Conservation (phyloP, 2,888 invertebrate genomes). For the Escarpia spicata region DNA sequence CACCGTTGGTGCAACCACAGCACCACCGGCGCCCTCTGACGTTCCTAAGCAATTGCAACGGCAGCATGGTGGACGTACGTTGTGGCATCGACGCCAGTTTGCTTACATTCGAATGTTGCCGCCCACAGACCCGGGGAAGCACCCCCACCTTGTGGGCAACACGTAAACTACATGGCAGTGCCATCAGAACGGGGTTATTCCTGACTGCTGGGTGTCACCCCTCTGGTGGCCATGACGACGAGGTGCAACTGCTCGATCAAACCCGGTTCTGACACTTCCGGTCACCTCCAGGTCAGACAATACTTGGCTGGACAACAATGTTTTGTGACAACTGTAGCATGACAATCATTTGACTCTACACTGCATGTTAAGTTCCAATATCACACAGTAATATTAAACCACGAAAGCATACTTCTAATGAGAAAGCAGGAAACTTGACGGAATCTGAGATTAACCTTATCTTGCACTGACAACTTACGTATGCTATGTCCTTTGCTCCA, state of each 20-base stretch:
- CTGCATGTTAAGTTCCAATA: not conserved
- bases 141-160: not conserved
- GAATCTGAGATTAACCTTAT: no score
- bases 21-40: conserved; percentile 29
- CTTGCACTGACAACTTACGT: no score
- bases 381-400: not conserved
- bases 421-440: no score
- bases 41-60: conserved; percentile 41
- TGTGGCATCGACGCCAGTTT: conserved; percentile 34
- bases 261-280: conserved; percentile 28
- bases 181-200: conserved; percentile 14
- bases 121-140: not conserved
- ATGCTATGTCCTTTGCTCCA: no score
- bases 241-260: conserved; percentile 37
- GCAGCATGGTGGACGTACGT: conserved; percentile 44
- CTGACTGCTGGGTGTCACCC: conserved; percentile 18
- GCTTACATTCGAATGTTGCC: conserved; percentile 33
- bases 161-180: conserved; percentile 7
- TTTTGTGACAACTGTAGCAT: not conserved
- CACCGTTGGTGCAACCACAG: not conserved
- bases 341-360: not conserved
- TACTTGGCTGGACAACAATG: not conserved
- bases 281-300: conserved; percentile 1
- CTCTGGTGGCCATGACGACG: conserved; percentile 32
- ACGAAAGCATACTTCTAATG: not conserved